These are phyloP conservation scores for Poecilia velifera DNA, from an alignment of 2,797 vertebrate genomes.

Conservation along the genomic window DNA sequence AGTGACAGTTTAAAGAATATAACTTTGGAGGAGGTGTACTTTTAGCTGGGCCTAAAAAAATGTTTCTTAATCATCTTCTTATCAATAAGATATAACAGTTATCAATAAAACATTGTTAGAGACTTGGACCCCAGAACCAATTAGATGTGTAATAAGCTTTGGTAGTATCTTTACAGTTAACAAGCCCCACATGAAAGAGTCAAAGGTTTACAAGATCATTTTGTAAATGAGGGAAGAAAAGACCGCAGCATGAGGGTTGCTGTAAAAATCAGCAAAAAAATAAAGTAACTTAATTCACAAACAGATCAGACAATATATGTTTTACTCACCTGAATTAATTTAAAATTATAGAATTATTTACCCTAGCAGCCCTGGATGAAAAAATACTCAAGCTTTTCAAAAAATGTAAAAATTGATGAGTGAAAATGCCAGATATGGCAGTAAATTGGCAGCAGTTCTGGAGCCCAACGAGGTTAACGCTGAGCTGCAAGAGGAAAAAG, in stretches of 20 bases:
- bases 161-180: neutral
- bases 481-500: constrained; percentile 13
- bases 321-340: neutral
- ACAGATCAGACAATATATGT: neutral
- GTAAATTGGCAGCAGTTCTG: neutral
- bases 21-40: neutral
- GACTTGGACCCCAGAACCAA: neutral
- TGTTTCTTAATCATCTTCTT: neutral
- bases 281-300: neutral
- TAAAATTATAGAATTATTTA: neutral
- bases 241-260: neutral
- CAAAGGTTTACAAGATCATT: neutral
- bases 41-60: neutral
- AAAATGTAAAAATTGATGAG: neutral
- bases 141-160: neutral
- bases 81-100: neutral
- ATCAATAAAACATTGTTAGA: neutral
- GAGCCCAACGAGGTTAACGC: neutral
- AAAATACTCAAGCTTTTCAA: neutral
- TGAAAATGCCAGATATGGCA: constrained; percentile 1
- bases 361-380: neutral
- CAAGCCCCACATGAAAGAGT: neutral
- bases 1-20: neutral
- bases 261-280: neutral
- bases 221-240: neutral